Conservation (phyloP, 2,113 vertebrate genomes). For the Pelmatolapia mariae region DNA sequence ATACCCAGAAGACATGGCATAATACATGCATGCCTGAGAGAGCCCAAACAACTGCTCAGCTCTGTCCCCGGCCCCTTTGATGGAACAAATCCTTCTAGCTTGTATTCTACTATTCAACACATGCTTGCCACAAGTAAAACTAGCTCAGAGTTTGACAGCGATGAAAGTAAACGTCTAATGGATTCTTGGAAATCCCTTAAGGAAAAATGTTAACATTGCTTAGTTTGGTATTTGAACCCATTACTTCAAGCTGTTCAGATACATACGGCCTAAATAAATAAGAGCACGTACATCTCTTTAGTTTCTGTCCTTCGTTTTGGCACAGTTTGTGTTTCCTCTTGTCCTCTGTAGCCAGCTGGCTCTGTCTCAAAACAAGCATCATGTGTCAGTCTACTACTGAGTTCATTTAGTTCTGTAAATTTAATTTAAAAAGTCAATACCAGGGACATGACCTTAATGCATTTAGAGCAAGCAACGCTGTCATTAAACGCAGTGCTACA, state of each 20-base stretch:
- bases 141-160: background rate
- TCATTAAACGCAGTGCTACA: background rate
- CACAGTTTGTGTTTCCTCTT: background rate
- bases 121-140: background rate
- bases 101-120: background rate
- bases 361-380: background rate
- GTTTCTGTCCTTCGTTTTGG: background rate
- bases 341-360: background rate
- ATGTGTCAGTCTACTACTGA: background rate
- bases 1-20: background rate
- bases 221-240: background rate
- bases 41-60: background rate
- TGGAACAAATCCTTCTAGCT: background rate
- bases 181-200: background rate
- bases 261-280: background rate
- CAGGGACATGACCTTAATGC: background rate
- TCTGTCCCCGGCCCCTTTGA: background rate
- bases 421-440: background rate
- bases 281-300: background rate
- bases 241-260: background rate
- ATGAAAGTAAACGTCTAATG: background rate
- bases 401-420: background rate
- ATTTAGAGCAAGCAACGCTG: background rate
- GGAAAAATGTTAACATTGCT: background rate
- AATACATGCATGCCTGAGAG: background rate